Evolutionary conservation across 2,888 invertebrate species (phyloP).

Genomic region (Dastarcus helophoroides): DNA sequence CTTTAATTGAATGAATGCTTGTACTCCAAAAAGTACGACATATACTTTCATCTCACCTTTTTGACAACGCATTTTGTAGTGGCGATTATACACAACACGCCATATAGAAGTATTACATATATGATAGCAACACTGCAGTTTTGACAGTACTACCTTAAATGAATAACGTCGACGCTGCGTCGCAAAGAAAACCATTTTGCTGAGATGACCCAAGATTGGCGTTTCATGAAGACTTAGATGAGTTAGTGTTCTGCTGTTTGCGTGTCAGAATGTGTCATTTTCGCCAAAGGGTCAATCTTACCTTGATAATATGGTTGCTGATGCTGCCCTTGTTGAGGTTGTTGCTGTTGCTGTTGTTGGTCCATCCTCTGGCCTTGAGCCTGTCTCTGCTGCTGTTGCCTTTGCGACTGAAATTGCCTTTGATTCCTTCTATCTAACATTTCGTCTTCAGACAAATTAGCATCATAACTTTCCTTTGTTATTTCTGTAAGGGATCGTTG

Average conservation of each 20-base stretch:
- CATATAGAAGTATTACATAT: no score
- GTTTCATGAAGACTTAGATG: no score
- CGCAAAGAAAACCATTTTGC: no score
- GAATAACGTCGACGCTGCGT: no score
- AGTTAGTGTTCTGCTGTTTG: constrained; percentile 3
- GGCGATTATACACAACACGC: no score
- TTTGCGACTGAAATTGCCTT: constrained; percentile 28
- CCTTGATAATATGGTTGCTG: constrained; percentile 21
- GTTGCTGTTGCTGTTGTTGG: constrained; percentile 30
- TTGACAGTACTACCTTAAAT: no score
- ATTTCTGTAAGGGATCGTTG: constrained; percentile 52
- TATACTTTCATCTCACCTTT: no score
- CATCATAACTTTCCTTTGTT: constrained; percentile 66
- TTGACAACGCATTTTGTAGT: no score
- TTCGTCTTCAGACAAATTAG: constrained; percentile 59
- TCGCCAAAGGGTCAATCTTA: constrained; percentile 11
- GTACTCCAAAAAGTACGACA: no score
- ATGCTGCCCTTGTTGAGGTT: constrained; percentile 36
- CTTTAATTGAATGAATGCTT: no score
- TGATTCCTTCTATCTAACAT: constrained; percentile 39
- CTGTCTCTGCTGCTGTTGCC: constrained; percentile 25
- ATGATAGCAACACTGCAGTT: no score
- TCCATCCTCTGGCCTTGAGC: constrained; percentile 33
- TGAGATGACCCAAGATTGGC: no score
- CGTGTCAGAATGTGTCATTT: constrained; percentile 6